These are phyloP conservation scores for Tipula helvola DNA, from an alignment of 2,888 invertebrate genomes.

Conservation along the genomic window DNA sequence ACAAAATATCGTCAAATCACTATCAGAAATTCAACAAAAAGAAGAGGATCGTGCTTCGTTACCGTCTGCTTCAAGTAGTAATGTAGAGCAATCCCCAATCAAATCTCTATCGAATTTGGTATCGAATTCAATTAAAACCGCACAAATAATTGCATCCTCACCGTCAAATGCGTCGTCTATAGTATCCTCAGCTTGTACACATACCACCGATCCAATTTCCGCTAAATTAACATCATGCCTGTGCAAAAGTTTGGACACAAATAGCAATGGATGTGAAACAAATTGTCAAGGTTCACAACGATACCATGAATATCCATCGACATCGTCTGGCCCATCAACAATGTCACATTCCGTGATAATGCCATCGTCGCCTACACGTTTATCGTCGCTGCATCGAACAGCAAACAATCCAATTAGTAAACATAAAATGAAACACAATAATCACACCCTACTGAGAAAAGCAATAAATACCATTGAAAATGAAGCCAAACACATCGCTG, in stretches of 20 bases:
- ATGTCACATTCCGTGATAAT: neutral
- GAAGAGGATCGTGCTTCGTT: constrained; percentile 15
- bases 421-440: constrained; percentile 15
- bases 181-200: neutral
- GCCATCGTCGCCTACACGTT: neutral
- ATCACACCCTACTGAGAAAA: neutral
- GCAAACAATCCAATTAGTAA: constrained; percentile 31
- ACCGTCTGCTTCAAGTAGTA: neutral
- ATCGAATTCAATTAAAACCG: constrained; percentile 40
- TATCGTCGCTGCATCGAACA: constrained; percentile 28
- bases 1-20: constrained; percentile 29
- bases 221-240: constrained; percentile 37
- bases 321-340: constrained; percentile 16
- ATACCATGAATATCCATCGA: constrained; percentile 15
- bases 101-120: constrained; percentile 51
- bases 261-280: constrained; percentile 18
- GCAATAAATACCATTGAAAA: constrained; percentile 11
- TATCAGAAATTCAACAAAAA: constrained; percentile 24
- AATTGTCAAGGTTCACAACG: constrained; percentile 18
- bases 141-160: constrained; percentile 24
- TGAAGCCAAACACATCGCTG: neutral
- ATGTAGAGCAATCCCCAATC: constrained; percentile 41
- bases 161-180: constrained; percentile 19
- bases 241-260: constrained; percentile 29
- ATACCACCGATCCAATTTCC: constrained; percentile 31